Evolutionary conservation across 2,797 vertebrate genomes (phyloP).

Genomic region (Sebastes trivittatus): DNA sequence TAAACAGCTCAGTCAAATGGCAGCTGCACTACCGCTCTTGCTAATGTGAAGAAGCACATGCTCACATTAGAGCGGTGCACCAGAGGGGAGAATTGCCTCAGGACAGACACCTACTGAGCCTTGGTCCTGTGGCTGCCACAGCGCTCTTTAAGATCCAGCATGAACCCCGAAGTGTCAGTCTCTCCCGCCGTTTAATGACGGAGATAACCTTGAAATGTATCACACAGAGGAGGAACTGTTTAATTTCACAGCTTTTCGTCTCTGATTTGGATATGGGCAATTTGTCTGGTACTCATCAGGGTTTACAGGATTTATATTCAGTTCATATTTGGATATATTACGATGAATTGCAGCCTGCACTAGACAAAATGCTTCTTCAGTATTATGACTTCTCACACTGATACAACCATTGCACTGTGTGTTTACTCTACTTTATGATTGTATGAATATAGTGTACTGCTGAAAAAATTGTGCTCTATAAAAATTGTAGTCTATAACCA

Average conservation of each 20-base stretch:
- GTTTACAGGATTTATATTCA: constrained; percentile 30
- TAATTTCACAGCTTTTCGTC: constrained; percentile 45
- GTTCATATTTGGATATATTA: constrained; percentile 32
- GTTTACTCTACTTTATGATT: background rate
- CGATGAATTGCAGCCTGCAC: background rate
- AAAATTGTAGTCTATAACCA: background rate
- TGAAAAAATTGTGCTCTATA: background rate
- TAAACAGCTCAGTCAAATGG: constrained; percentile 60
- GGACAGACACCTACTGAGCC: constrained; percentile 61
- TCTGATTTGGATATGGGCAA: constrained; percentile 38
- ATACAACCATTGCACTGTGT: background rate
- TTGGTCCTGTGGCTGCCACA: constrained; percentile 45
- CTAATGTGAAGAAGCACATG: constrained; percentile 61
- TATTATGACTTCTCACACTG: background rate
- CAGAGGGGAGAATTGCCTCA: constrained; percentile 46
- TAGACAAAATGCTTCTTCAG: constrained; percentile 2
- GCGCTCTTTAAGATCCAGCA: constrained; percentile 57
- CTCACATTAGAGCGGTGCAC: constrained; percentile 49
- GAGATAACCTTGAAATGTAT: constrained; percentile 60
- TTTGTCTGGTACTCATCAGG: constrained; percentile 22
- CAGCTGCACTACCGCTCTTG: constrained; percentile 40
- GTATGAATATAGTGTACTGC: background rate
- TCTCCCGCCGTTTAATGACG: constrained; percentile 44
- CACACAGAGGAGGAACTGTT: constrained; percentile 40
- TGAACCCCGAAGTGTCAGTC: constrained; percentile 34